phyloP scores from a whole-genome alignment of 2,888 invertebrate genomes.

The Temnothorax rugatulus region DNA sequence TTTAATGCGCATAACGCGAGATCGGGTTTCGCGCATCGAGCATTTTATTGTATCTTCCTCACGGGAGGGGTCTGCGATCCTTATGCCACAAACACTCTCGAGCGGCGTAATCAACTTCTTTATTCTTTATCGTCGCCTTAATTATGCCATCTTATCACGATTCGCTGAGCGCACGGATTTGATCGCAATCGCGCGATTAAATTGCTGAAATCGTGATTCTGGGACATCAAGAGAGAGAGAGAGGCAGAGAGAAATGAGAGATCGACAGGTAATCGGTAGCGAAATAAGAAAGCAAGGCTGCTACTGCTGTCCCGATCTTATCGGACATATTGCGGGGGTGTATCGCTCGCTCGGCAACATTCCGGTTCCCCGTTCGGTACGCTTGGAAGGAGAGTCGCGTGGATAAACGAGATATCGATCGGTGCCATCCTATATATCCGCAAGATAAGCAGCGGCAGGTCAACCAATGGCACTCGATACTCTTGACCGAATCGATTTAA shows the following conservation, averaged over 20 bases:
- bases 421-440: constrained; percentile 19
- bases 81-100: not conserved
- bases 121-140: constrained; percentile 42
- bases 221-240: not conserved
- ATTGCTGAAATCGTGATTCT: constrained; percentile 33
- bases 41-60: constrained; percentile 37
- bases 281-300: constrained; percentile 30
- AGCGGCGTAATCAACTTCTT: constrained; percentile 42
- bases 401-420: constrained; percentile 62
- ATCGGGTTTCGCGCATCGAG: constrained; percentile 4
- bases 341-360: constrained; percentile 41
- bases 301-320: constrained; percentile 56
- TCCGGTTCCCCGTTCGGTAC: constrained; percentile 24
- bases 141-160: constrained; percentile 48
- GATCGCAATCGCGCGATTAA: constrained; percentile 13
- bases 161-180: constrained; percentile 14
- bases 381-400: constrained; percentile 41
- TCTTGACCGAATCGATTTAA: constrained; percentile 17
- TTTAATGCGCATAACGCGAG: constrained; percentile 34
- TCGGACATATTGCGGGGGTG: constrained; percentile 56
- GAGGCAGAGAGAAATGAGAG: not conserved
- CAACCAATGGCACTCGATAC: constrained; percentile 25
- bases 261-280: constrained; percentile 1
- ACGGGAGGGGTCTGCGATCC: not conserved
- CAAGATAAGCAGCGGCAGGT: constrained; percentile 37